These are phyloP conservation scores for Nasonia vitripennis DNA, from an alignment of 1,140 invertebrate genomes.

Conservation along the genomic window DNA sequence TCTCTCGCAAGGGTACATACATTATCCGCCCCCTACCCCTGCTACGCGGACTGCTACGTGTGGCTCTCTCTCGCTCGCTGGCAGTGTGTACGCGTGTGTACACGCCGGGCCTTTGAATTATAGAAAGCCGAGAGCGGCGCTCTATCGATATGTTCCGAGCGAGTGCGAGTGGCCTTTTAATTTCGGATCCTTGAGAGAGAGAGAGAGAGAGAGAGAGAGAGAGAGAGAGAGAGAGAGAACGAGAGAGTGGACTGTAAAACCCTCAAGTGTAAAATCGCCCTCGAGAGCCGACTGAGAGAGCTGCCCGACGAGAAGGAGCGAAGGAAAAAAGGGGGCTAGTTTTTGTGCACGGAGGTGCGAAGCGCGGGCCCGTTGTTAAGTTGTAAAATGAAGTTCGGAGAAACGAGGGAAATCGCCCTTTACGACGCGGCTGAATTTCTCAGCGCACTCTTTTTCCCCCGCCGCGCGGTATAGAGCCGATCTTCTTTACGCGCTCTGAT, in stretches of 20 bases:
- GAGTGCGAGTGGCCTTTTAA: conserved; percentile 63
- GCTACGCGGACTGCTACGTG: conserved; percentile 57
- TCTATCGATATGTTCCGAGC: conserved; percentile 50
- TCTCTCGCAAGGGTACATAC: conserved; percentile 68
- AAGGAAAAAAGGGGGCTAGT: conserved; percentile 13
- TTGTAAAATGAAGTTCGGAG: conserved; percentile 52
- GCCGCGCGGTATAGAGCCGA: background rate
- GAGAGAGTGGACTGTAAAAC: background rate
- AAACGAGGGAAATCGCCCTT: conserved; percentile 46
- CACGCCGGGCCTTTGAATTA: conserved; percentile 64
- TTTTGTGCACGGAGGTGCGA: conserved; percentile 21
- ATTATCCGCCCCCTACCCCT: conserved; percentile 66
- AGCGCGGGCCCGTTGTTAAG: conserved; percentile 49
- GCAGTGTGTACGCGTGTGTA: background rate
- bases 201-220: background rate
- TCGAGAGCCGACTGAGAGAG: background rate
- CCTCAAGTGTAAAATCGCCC: conserved; percentile 52
- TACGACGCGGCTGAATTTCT: conserved; percentile 28
- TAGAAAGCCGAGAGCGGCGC: conserved; percentile 59
- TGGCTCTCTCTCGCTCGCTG: conserved; percentile 37
- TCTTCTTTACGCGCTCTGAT: conserved; percentile 25
- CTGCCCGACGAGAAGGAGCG: background rate
- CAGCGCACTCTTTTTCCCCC: background rate
- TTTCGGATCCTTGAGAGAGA: conserved; percentile 53
- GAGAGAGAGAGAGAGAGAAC: background rate